These are phyloP conservation scores for Dichetophora obliterata DNA, from an alignment of 2,888 invertebrate species.

Conservation along the genomic window DNA sequence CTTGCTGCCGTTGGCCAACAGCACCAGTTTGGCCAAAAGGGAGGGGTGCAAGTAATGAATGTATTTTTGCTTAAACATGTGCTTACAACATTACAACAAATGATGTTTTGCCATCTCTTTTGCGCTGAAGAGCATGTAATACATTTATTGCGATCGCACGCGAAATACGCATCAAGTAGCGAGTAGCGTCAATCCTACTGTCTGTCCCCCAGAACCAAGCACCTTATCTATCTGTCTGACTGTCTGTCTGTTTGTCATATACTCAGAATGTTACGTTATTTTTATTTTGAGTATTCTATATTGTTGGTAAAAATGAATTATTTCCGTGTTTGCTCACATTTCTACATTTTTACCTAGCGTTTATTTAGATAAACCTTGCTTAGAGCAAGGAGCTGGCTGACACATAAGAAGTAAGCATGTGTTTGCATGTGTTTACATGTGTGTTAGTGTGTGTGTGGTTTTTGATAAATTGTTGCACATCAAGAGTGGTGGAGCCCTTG, in stretches of 20 bases:
- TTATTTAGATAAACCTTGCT: not conserved
- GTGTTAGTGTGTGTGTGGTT: not conserved
- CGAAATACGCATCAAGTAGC: slow-evolving; percentile 24
- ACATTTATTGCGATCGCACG: slow-evolving; percentile 34
- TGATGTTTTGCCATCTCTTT: slow-evolving; percentile 12
- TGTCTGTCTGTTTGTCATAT: not conserved
- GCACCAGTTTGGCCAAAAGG: not conserved
- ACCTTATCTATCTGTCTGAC: not conserved
- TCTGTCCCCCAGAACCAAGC: not conserved
- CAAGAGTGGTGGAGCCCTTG: slow-evolving; percentile 4
- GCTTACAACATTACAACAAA: slow-evolving; percentile 12
- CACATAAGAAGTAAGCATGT: not conserved
- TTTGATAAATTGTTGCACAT: slow-evolving; percentile 32
- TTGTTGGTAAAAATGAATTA: slow-evolving; percentile 11
- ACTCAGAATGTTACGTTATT: not conserved
- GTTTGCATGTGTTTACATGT: no score
- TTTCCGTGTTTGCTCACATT: not conserved
- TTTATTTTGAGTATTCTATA: not conserved
- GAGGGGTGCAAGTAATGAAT: not conserved
- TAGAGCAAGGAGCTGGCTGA: not conserved
- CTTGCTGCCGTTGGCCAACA: not conserved
- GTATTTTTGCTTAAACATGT: slow-evolving; percentile 9
- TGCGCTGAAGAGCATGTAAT: slow-evolving; percentile 26
- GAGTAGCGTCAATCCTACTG: not conserved
- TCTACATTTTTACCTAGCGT: not conserved